phyloP scores from a whole-genome alignment of 2,113 vertebrate genomes.

The Pteropus alecto region DNA sequence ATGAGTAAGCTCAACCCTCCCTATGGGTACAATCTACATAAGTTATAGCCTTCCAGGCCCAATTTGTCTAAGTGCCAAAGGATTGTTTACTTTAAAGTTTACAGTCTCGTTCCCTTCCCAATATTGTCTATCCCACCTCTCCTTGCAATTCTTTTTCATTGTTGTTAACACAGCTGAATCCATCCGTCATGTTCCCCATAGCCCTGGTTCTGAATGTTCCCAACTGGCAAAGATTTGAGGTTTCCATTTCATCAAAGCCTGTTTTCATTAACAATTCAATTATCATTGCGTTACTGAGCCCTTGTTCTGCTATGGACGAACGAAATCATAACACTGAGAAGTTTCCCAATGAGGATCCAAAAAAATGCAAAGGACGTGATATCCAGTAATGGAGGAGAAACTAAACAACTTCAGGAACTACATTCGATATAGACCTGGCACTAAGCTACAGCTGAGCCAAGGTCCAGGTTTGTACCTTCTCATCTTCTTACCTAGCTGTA shows the following conservation, averaged over 20 bases:
- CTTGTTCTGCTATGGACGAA: conserved; percentile 54
- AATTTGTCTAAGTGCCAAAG: background rate
- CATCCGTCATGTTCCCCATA: background rate
- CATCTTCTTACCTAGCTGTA: background rate
- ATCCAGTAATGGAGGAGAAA: conserved; percentile 26
- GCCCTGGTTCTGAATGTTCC: background rate
- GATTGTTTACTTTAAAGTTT: background rate
- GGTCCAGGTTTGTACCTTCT: background rate
- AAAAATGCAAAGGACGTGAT: conserved; percentile 22
- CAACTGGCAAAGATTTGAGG: conserved; percentile 36
- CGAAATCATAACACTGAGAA: conserved; percentile 54
- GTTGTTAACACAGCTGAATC: background rate
- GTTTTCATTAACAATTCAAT: conserved; percentile 69
- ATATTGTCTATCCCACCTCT: background rate
- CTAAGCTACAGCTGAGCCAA: background rate
- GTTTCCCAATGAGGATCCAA: conserved; percentile 43
- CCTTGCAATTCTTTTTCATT: background rate
- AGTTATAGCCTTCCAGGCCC: background rate
- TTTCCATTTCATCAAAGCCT: conserved; percentile 56
- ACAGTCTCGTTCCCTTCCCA: background rate
- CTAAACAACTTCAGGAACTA: background rate
- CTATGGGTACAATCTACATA: background rate
- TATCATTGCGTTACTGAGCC: conserved; percentile 23
- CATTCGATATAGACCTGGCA: background rate
- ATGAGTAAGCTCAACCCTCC: background rate